These are phyloP conservation scores for Hemibagrus guttatus DNA, from an alignment of 2,797 vertebrate genomes.

Conservation along the genomic window DNA sequence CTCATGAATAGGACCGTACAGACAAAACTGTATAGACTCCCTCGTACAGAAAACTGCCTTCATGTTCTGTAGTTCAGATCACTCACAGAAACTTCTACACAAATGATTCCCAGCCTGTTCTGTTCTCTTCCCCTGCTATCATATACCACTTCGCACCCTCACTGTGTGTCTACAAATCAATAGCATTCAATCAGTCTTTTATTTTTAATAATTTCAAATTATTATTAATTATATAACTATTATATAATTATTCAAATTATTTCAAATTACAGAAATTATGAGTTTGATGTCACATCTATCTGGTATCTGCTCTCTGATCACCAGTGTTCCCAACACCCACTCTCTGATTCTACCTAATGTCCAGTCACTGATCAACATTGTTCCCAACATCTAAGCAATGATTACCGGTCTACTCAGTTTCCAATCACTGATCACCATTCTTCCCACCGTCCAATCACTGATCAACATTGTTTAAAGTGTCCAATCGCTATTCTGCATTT, in stretches of 20 bases:
- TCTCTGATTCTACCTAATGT: not conserved
- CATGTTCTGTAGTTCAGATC: slow-evolving; percentile 6
- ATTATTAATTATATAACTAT: too few relatives aligned
- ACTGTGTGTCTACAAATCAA: not conserved
- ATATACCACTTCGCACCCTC: not conserved
- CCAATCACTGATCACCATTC: not conserved
- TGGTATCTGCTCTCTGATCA: not conserved
- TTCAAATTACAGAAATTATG: too few relatives aligned
- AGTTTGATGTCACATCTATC: too few relatives aligned
- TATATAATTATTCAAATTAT: too few relatives aligned
- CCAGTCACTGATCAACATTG: not conserved
- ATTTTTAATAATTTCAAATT: too few relatives aligned
- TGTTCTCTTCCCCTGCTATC: not conserved
- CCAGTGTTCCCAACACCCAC: not conserved
- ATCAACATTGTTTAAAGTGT: not conserved
- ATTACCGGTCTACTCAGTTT: not conserved
- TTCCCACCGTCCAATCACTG: not conserved
- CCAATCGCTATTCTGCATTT: not conserved
- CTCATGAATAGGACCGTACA: not conserved
- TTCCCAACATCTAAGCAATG: not conserved
- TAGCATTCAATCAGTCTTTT: not conserved
- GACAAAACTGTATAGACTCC: slow-evolving; percentile 15
- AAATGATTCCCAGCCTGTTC: not conserved
- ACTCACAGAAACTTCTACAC: not conserved
- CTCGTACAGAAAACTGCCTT: not conserved